phyloP scores from a whole-genome alignment of 1,140 invertebrate species.

The Zophobas atratus region DNA sequence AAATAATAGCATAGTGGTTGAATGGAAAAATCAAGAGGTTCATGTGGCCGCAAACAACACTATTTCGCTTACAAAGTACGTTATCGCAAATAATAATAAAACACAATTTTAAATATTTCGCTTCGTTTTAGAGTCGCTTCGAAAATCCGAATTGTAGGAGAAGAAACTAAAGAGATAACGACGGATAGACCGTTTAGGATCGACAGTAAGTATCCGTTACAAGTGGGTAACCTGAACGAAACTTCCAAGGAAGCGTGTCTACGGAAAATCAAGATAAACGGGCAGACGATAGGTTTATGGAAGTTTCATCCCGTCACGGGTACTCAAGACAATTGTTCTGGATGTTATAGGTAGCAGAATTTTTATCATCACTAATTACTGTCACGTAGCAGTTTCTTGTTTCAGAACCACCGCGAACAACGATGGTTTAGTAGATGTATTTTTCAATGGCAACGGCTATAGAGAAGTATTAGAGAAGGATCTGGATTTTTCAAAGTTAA shows the following conservation, averaged over 20 bases:
- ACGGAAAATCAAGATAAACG: slow-evolving; percentile 74
- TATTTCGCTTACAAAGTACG: background rate
- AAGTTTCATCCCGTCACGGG: slow-evolving; percentile 76
- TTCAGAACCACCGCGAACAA: slow-evolving; percentile 23
- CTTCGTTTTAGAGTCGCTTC: no score
- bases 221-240: slow-evolving; percentile 51
- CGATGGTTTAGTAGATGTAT: slow-evolving; percentile 46
- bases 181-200: slow-evolving; percentile 48
- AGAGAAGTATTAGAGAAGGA: slow-evolving; percentile 40
- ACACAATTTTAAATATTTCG: no score
- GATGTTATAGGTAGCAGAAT: slow-evolving; percentile 79
- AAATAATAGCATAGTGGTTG: background rate
- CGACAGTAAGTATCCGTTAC: slow-evolving; percentile 48
- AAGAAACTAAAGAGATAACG: background rate
- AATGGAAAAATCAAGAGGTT: background rate
- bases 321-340: slow-evolving; percentile 78
- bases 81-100: background rate
- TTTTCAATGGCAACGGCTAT: slow-evolving; percentile 57
- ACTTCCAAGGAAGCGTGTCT: slow-evolving; percentile 28
- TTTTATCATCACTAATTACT: background rate
- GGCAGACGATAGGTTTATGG: slow-evolving; percentile 87
- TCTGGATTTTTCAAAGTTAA: slow-evolving; percentile 58
- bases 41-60: background rate
- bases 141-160: no score
- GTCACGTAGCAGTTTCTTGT: background rate